A percentile compares a stretch with the other conserved stretches of the same genome.
phyloP scores from a whole-genome alignment of 2,113 vertebrate species.

The Xenotilapia flavipinnis region DNA sequence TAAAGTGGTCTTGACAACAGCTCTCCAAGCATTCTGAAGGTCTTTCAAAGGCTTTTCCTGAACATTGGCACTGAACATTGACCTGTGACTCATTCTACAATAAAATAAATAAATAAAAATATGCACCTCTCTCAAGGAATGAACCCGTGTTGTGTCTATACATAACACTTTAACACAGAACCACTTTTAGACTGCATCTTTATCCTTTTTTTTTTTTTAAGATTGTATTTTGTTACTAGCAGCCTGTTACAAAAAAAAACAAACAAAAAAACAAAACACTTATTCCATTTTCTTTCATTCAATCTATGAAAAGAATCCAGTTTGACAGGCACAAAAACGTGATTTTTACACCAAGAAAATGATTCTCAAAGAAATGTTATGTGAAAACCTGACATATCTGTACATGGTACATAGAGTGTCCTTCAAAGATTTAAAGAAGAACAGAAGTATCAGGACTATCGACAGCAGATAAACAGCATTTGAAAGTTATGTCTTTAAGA shows the following conservation, averaged over 20 bases:
- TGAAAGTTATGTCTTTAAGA: not conserved
- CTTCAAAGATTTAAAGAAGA: not conserved
- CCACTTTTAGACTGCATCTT: not conserved
- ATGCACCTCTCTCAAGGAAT: not conserved
- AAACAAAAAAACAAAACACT: not conserved
- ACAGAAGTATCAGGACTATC: not conserved
- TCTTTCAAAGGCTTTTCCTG: not conserved
- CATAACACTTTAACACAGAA: not conserved
- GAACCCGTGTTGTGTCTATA: not conserved
- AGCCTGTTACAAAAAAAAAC: rapidly evolving
- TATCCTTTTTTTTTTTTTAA: not conserved
- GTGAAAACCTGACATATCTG: not conserved
- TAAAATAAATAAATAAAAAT: not conserved
- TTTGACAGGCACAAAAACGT: not conserved
- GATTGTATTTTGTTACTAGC: not conserved
- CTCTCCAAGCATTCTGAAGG: not conserved
- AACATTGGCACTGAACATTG: not conserved
- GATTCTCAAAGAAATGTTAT: not conserved
- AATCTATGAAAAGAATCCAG: not conserved
- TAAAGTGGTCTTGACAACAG: not conserved
- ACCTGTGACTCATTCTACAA: not conserved
- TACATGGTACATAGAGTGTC: not conserved
- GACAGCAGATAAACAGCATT: not conserved
- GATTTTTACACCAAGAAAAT: not conserved
- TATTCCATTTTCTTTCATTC: not conserved